Conservation (phyloP, 2,888 invertebrate genomes). For the Drosophila mulleri region DNA sequence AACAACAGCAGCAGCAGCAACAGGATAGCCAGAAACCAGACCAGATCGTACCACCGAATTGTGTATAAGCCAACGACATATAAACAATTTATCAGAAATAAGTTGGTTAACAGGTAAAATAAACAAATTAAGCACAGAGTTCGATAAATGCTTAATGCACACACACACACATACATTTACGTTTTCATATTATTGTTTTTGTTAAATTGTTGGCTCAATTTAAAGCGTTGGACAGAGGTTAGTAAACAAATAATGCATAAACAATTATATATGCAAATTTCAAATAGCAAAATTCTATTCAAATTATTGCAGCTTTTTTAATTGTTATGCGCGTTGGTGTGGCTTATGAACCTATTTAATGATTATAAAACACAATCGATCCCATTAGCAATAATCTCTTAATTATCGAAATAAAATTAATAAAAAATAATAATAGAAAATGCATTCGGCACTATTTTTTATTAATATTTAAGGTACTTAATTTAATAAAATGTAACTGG, state of each 20-base stretch:
- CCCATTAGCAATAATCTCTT: not conserved
- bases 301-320: constrained; percentile 6
- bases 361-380: not conserved
- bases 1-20: constrained; percentile 17
- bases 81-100: constrained; percentile 75
- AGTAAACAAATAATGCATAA: constrained; percentile 10
- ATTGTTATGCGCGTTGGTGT: not conserved
- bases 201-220: not conserved
- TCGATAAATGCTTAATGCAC: constrained; percentile 60
- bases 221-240: constrained; percentile 7
- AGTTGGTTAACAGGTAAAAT: constrained; percentile 77
- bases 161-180: not conserved
- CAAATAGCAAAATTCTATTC: not conserved
- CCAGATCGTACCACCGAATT: constrained; percentile 53
- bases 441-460: too few species aligned
- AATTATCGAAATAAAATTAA: not conserved
- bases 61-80: constrained; percentile 52
- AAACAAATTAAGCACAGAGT: constrained; percentile 72
- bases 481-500: too few species aligned
- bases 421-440: too few species aligned
- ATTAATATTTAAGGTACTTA: too few species aligned
- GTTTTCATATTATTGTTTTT: constrained; percentile 11
- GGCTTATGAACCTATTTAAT: not conserved
- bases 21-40: constrained; percentile 48
- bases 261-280: constrained; percentile 13